Evolutionary conservation across 2,888 invertebrate genomes (phyloP).

Genomic region (Chrysolina oricalcia): DNA sequence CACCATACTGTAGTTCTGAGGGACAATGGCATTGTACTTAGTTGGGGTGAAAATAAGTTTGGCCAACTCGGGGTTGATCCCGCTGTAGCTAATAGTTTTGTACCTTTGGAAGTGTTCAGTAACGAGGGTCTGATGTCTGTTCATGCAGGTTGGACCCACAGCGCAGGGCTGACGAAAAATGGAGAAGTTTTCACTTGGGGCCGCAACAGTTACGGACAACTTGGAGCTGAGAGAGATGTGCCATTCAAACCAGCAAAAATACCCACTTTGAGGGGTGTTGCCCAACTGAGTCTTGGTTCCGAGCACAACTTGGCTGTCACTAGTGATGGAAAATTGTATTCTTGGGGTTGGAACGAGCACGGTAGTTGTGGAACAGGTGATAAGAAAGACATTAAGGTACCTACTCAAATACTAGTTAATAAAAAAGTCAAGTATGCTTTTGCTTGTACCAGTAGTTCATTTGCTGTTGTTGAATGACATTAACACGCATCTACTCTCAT

Average conservation of each 20-base stretch:
- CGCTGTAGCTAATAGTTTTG: constrained; percentile 73
- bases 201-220: constrained; percentile 86
- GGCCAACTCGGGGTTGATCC: constrained; percentile 82
- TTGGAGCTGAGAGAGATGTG: constrained; percentile 75
- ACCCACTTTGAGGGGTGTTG: constrained; percentile 73
- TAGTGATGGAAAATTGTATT: constrained; percentile 78
- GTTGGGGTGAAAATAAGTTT: constrained; percentile 89
- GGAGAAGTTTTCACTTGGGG: constrained; percentile 85
- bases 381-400: constrained; percentile 70
- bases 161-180: constrained; percentile 77
- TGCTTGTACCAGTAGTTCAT: constrained; percentile 74
- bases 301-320: constrained; percentile 85
- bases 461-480: constrained; percentile 71
- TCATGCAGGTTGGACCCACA: constrained; percentile 87
- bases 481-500: constrained; percentile 57
- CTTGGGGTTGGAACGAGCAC: constrained; percentile 95
- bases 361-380: constrained; percentile 85
- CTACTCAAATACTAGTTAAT: constrained; percentile 69
- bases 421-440: constrained; percentile 68
- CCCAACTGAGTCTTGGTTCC: constrained; percentile 81
- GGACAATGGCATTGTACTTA: constrained; percentile 77
- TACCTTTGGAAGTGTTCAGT: constrained; percentile 75
- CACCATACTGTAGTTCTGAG: constrained; percentile 81
- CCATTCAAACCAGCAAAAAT: constrained; percentile 72
- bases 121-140: constrained; percentile 76